Base-by-base conservation (phyloP, 2,113 vertebrate genomes). In the Petromus typicus region DNA sequence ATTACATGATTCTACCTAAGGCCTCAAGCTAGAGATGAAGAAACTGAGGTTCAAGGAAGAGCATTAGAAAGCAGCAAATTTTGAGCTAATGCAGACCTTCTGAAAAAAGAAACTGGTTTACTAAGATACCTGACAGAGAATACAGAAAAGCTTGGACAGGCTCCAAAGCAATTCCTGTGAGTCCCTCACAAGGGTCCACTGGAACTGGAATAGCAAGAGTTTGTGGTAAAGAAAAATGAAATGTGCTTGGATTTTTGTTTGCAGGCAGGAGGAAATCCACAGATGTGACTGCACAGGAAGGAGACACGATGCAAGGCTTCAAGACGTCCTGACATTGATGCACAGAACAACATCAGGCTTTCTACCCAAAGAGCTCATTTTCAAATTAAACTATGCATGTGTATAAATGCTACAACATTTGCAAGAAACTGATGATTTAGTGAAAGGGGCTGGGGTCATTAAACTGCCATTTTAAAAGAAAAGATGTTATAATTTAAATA, bases 401-500 rank as follows among this genome's bases (percentile, higher is more conserved):
- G 22, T 92, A 59, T 75, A 71, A 85, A 88, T 23, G 79, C 82
- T 59, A 71, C 37, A 69, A 57, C 23, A 20, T 91, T 63, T 86
- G 34, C 61, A 96, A 93, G 63, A 34, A 84, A 90, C 22, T 66
- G 84, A 76, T 16, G 13, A 76, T 84, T 94, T 87, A 69, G 59
- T 59, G 37, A 45, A 54, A 96, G 43, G 37, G 23, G 57, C 76
- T 82, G 34, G 51, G 54, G 23, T 84, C 82, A 83, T 75, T 90
- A 88, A 85, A 63, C 54, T 45, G 20, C 12, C 32, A 40, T 78
- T 92, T 79, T 78, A 22, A 18, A 90, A 85, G 64, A 73, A 91
- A 94, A 95, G 40, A 87, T 84, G 20, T 17, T 57, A 84, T 34
- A 48, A 89, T 73, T 75, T 89, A 88, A 95, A 57, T 81, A 86